Conservation (phyloP, 2,888 invertebrate genomes). For the Protodeltote pygarga region DNA sequence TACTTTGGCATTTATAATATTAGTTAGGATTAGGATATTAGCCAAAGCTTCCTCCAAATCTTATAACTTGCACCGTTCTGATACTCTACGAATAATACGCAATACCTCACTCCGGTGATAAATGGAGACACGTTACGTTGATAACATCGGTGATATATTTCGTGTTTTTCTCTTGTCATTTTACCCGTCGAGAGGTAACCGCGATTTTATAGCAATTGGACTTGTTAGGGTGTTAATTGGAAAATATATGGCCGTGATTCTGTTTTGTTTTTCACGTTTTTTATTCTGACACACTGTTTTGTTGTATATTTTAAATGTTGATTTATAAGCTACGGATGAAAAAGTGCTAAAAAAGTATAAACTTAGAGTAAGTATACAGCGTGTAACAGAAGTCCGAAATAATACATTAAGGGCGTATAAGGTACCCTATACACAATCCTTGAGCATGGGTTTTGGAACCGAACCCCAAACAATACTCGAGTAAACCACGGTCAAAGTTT, state of each 20-base stretch:
- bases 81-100: constrained; percentile 68
- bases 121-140: constrained; percentile 65
- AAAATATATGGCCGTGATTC: constrained; percentile 7
- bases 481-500: too few species aligned
- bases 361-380: too few species aligned
- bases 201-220: constrained; percentile 22
- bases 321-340: too few species aligned
- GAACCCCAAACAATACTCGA: too few species aligned
- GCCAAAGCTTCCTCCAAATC: constrained; percentile 19
- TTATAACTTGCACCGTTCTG: constrained; percentile 27
- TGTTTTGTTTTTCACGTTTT: constrained; percentile 2
- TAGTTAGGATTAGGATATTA: not conserved
- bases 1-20: too few species aligned
- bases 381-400: too few species aligned
- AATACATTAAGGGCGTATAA: too few species aligned
- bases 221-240: constrained; percentile 20
- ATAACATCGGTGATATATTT: constrained; percentile 64
- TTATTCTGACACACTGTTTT: not conserved
- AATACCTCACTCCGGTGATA: constrained; percentile 67
- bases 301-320: too few species aligned
- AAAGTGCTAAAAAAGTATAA: too few species aligned
- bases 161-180: constrained; percentile 52
- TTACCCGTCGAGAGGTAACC: constrained; percentile 32
- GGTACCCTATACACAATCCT: too few species aligned
- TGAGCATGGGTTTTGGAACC: too few species aligned